A percentile compares a stretch with the other conserved stretches of the same genome.
Conservation (phyloP, 1,140 invertebrate species). For the Solen grandis region DNA sequence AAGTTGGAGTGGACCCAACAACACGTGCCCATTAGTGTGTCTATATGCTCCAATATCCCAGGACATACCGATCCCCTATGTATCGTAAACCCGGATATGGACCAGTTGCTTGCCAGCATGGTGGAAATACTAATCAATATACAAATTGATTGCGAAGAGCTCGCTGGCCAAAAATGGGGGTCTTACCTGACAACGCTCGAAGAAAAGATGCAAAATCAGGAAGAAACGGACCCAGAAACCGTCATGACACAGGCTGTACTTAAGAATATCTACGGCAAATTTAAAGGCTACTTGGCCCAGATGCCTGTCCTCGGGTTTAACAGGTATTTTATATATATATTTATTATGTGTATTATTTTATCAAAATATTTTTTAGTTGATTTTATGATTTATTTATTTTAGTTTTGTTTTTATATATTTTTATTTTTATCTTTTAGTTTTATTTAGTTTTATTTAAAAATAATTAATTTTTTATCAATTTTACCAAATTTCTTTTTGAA, state of each 20-base stretch:
- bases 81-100: conserved; percentile 11
- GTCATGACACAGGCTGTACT: neutral
- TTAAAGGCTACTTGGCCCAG: conserved; percentile 2
- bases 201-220: neutral
- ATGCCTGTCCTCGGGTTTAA: conserved; percentile 34
- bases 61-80: neutral
- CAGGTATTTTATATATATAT: too few relatives aligned
- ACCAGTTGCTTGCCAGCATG: conserved; percentile 13
- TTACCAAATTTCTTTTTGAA: too few relatives aligned
- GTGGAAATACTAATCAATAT: neutral
- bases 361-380: too few relatives aligned
- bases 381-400: too few relatives aligned
- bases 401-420: too few relatives aligned
- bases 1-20: neutral
- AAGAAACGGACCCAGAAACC: neutral
- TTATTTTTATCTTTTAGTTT: too few relatives aligned
- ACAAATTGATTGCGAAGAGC: neutral
- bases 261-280: neutral
- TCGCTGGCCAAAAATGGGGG: conserved; percentile 24
- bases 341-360: too few relatives aligned
- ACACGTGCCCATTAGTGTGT: conserved; percentile 17
- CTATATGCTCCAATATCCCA: conserved; percentile 3
- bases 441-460: too few relatives aligned
- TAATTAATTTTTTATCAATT: too few relatives aligned
- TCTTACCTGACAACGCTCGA: neutral